A percentile compares a stretch with the other conserved stretches of the same genome.
These are phyloP conservation scores for Silvanus unidentatus DNA, from an alignment of 2,888 invertebrate genomes.

Conservation along the genomic window DNA sequence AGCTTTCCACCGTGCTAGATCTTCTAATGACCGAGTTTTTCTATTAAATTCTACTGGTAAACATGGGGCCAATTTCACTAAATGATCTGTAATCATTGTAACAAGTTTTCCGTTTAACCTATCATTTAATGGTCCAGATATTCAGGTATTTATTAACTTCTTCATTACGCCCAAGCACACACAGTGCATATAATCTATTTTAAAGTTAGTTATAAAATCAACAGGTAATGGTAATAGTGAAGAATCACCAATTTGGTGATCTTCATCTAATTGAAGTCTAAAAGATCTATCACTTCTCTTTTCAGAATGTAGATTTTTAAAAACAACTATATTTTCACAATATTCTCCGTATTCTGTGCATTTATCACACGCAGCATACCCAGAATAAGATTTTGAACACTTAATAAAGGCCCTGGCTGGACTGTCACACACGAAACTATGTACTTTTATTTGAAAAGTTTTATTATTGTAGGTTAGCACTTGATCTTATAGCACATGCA, in stretches of 20 bases:
- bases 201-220: constrained; percentile 10
- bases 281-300: constrained; percentile 10
- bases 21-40: constrained; percentile 6
- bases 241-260: constrained; percentile 8
- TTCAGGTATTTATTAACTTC: constrained; percentile 13
- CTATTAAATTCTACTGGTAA: constrained; percentile 10
- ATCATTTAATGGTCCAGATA: constrained; percentile 3
- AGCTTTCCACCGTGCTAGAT: constrained; percentile 10
- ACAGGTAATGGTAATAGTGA: constrained; percentile 9
- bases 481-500: neutral
- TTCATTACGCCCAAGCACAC: constrained; percentile 14
- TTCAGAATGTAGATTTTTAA: neutral
- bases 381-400: constrained; percentile 12
- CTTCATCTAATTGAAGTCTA: constrained; percentile 9
- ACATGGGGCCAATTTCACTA: neutral
- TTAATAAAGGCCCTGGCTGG: constrained; percentile 18
- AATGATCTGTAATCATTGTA: neutral
- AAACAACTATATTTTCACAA: constrained; percentile 3
- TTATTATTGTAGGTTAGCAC: neutral
- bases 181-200: constrained; percentile 1
- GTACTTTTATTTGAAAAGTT: constrained; percentile 7
- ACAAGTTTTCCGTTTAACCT: neutral
- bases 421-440: constrained; percentile 16
- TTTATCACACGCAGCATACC: constrained; percentile 18
- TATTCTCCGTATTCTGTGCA: constrained; percentile 13